A percentile compares a stretch with the other conserved stretches of the same genome.
phyloP scores from a whole-genome alignment of 2,113 vertebrate genomes.

The Equus przewalskii region DNA sequence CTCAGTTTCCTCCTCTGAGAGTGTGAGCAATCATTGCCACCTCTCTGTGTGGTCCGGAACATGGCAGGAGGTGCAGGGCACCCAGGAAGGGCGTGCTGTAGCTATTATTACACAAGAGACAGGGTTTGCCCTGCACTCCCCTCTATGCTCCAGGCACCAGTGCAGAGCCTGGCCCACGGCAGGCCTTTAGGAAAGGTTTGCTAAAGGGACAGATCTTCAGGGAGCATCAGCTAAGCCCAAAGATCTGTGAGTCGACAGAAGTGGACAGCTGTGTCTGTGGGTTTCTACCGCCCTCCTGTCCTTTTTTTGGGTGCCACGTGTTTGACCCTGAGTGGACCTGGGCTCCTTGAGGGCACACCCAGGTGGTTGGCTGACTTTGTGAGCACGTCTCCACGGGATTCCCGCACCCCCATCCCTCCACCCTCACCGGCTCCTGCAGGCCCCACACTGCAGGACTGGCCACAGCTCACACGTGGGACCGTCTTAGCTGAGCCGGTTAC shows the following conservation, averaged over 20 bases:
- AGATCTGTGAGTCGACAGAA: not conserved
- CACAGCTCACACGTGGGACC: accelerated
- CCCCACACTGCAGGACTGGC: not conserved
- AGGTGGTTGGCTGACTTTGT: not conserved
- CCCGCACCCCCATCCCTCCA: accelerated
- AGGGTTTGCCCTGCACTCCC: not conserved
- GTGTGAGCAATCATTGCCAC: not conserved
- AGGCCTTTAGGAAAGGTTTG: not conserved
- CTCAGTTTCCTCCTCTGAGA: not conserved
- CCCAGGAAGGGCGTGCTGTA: not conserved
- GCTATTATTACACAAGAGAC: not conserved
- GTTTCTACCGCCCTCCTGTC: not conserved
- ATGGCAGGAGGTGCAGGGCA: accelerated
- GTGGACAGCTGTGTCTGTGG: not conserved
- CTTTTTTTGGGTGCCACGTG: not conserved
- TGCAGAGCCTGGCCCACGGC: not conserved
- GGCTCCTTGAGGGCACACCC: not conserved
- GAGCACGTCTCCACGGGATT: not conserved
- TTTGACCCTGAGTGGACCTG: too few relatives aligned
- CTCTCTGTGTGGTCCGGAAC: not conserved
- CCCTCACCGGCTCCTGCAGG: not conserved
- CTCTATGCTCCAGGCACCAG: not conserved
- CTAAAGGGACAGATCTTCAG: not conserved
- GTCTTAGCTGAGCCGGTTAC: not conserved
- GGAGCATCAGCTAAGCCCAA: not conserved